A percentile compares a stretch with the other conserved stretches of the same genome.
Conservation (phyloP, 1,140 invertebrate species). For the Ostrea edulis region DNA sequence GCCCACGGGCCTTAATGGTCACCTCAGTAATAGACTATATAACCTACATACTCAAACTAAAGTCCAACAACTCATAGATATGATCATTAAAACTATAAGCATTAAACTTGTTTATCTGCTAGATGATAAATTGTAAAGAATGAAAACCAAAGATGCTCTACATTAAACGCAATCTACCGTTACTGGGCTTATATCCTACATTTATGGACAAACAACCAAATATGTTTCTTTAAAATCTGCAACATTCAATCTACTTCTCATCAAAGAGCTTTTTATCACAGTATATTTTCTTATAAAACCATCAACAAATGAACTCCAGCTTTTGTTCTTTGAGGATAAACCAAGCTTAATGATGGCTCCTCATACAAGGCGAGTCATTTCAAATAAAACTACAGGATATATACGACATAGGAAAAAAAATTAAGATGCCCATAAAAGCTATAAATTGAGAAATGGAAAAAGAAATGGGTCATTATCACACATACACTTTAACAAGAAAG, state of each 20-base stretch:
- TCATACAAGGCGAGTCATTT: constrained; percentile 11
- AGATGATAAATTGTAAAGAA: too few relatives aligned
- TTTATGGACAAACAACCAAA: too few relatives aligned
- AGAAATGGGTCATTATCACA: constrained; percentile 16
- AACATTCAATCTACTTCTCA: not conserved
- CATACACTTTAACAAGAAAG: not conserved
- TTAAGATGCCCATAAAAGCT: constrained; percentile 11
- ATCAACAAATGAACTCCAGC: not conserved
- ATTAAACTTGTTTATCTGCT: too few relatives aligned
- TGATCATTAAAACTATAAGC: too few relatives aligned
- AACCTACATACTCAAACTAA: too few relatives aligned
- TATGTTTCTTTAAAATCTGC: too few relatives aligned
- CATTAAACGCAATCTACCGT: too few relatives aligned
- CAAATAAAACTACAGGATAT: not conserved
- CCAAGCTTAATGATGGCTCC: not conserved
- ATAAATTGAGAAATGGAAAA: not conserved
- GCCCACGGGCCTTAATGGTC: too few relatives aligned
- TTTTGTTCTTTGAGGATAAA: not conserved
- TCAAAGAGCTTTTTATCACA: constrained; percentile 6
- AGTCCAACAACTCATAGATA: too few relatives aligned
- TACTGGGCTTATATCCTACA: too few relatives aligned
- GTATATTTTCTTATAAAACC: not conserved
- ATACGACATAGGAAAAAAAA: not conserved
- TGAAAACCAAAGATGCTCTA: too few relatives aligned
- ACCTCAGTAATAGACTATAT: too few relatives aligned